Base-by-base conservation (phyloP, 2,888 invertebrate genomes). In the Thymelicus sylvestris region DNA sequence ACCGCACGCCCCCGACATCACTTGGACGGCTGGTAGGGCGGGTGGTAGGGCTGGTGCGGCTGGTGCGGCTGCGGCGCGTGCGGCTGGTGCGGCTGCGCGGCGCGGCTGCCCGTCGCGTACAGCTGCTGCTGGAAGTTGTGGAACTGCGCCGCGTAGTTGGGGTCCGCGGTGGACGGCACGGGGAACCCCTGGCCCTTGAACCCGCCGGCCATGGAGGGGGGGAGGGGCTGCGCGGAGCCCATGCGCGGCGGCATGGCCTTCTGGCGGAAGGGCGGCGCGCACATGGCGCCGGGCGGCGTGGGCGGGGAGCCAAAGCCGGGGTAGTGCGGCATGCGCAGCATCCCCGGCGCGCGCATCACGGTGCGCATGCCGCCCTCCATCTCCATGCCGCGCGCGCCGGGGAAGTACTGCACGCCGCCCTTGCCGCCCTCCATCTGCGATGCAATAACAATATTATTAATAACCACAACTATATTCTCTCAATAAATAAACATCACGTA, bases 81-180 rank as follows among this genome's bases (percentile, higher is more conserved):
- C 69, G 85, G 86, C 75, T 84, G 87, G 82, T 92, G 94, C 75
- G 93, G 93, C 79, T 88, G 90, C 60, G 87, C 90, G 24, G 88
- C 91, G 68, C 94, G 84, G 74, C 86, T 89, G 55, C 94, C 93
- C 64, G 98, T 98, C 74, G 98, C 98, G 90, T 98, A 98, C 78
- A 98, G 92, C 90, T 98, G 98, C 88, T 98, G 98, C 86, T 98
- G 98, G 94, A 98, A 98, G 92, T 98, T 97, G 91, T 98, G 98
- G 94, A 97, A 98, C 95, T 98, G 98, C 89, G 98, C 98, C 83
- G 98, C 98, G 93, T 98, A 98, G 87, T 97, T 97, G 13, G 98
- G 97, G 91, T 98, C 98, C 62, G 97, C 96, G 72, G 98, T 97
- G 41, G 96, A 97, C 8, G 97, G 97, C 41, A 97, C 97, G 71